phyloP scores from a whole-genome alignment of 2,888 invertebrate genomes.

The Buathra laborator region DNA sequence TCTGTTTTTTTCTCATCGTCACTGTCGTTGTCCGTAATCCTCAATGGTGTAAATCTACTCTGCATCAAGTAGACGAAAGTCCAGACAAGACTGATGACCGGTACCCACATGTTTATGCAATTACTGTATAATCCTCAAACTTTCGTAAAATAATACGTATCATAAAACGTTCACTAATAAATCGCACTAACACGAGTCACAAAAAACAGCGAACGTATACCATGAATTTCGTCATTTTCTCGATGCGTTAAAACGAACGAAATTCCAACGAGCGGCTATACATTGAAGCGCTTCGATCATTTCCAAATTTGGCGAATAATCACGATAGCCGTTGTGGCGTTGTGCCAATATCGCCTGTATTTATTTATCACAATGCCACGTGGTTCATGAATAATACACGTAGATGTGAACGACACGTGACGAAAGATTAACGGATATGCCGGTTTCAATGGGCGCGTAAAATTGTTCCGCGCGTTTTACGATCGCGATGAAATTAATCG shows the following conservation, averaged over 20 bases:
- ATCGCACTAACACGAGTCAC: slow-evolving; percentile 16
- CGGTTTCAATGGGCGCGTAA: slow-evolving; percentile 19
- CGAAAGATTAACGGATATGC: slow-evolving; percentile 31
- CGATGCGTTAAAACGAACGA: background rate
- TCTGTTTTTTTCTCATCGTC: slow-evolving; percentile 30
- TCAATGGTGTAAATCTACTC: slow-evolving; percentile 61
- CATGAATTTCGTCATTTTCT: background rate
- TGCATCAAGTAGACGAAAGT: slow-evolving; percentile 75
- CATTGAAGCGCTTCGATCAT: slow-evolving; percentile 39
- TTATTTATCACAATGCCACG: slow-evolving; percentile 72
- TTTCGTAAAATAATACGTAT: background rate
- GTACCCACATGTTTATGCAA: slow-evolving; percentile 76
- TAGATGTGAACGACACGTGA: slow-evolving; percentile 41
- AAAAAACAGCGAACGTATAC: background rate
- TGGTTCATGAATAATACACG: slow-evolving; percentile 58
- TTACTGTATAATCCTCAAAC: slow-evolving; percentile 15
- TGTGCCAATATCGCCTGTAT: slow-evolving; percentile 65
- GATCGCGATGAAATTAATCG: background rate
- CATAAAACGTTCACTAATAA: background rate
- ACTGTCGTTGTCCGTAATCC: slow-evolving; percentile 28
- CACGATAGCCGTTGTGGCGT: slow-evolving; percentile 61
- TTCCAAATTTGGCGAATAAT: slow-evolving; percentile 51
- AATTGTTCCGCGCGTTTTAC: background rate
- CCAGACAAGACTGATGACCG: slow-evolving; percentile 78
- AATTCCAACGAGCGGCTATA: background rate